Conservation (phyloP, 2,888 invertebrate genomes). For the Epistrophella euchroma region DNA sequence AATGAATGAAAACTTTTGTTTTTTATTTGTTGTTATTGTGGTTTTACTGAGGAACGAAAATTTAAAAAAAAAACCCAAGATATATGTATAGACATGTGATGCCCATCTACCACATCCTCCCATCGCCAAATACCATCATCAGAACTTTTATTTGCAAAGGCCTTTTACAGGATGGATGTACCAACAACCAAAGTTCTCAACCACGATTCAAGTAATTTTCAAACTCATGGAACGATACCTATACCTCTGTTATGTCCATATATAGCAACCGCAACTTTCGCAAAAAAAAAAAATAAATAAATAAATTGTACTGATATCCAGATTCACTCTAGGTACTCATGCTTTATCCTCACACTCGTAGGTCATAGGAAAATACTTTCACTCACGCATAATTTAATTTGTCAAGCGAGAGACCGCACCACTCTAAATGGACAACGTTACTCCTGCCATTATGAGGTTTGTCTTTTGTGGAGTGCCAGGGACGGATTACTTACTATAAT, state of each 20-base stretch:
- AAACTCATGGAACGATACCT: constrained; percentile 20
- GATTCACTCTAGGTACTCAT: constrained; percentile 33
- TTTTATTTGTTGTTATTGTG: background rate
- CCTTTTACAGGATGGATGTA: constrained; percentile 7
- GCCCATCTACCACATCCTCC: constrained; percentile 4
- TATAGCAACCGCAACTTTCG: background rate
- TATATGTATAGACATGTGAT: background rate
- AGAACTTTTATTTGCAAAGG: constrained; percentile 4
- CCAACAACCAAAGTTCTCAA: constrained; percentile 22
- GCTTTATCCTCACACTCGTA: constrained; percentile 18
- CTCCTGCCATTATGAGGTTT: constrained; percentile 32
- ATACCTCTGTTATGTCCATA: no score
- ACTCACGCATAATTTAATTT: constrained; percentile 75
- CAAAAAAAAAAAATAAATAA: constrained; percentile 1
- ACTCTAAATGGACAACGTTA: constrained; percentile 69
- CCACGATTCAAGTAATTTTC: constrained; percentile 52
- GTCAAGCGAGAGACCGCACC: constrained; percentile 65
- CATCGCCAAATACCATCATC: background rate
- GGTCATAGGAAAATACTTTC: constrained; percentile 45
- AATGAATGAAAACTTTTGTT: constrained; percentile 59
- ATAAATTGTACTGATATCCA: constrained; percentile 20
- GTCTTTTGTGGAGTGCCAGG: background rate
- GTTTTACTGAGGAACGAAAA: constrained; percentile 19
- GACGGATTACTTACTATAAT: background rate
- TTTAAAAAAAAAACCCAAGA: constrained; percentile 42